Base-by-base conservation (phyloP, 2,797 vertebrate genomes). In the Acanthopagrus latus region DNA sequence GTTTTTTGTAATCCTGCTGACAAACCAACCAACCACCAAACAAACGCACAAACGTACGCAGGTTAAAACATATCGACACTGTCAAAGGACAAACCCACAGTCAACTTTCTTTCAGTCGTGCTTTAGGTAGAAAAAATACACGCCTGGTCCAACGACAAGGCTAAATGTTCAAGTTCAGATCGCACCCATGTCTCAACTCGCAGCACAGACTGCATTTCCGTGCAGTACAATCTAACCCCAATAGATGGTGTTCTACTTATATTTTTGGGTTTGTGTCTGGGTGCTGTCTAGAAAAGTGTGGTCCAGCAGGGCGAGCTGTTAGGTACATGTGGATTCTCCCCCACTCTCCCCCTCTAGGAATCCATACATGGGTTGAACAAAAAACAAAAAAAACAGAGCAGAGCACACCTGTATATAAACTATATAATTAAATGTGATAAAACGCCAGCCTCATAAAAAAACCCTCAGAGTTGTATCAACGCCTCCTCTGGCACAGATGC, bases 271-370 rank as follows among this genome's bases (percentile, higher is more conserved):
- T 4, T 16, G 5, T 47, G 41, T 64, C 41, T 74, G 38, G 18
- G 20, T 25, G n/a, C 16, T 81, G 84, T 84, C 83, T 89, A 46
- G 78, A 89, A 89, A 85, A 86, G 82, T 89, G 80, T 76, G 78
- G 88, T 87, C 84, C 64, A 90, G 59, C 58, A 77, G 80, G 80
- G 58, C 70, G 67, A 46, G 54, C 29, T 43, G 17, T 21, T 57
- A 54, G 51, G 59, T 20, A 27, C 64, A 16, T 71, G 47, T 29
- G 51, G 3, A 50, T 64, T 72, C 23, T 17, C 41, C 47, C 41
- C 47, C 13, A n/a, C n/a, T n/a, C n/a, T 64, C 9, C 33, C 33
- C 25, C 52, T 80, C 73, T 7, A 78, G 38, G 54, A 67, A 84
- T 48, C n/a, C 20, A 63, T 4, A 25, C 21, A 50, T 41, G 38